Percentiles rank a stretch among this genome's conserved stretches.
Evolutionary conservation across 2,113 vertebrate genomes (phyloP).

Genomic region (Oreamnos americanus): DNA sequence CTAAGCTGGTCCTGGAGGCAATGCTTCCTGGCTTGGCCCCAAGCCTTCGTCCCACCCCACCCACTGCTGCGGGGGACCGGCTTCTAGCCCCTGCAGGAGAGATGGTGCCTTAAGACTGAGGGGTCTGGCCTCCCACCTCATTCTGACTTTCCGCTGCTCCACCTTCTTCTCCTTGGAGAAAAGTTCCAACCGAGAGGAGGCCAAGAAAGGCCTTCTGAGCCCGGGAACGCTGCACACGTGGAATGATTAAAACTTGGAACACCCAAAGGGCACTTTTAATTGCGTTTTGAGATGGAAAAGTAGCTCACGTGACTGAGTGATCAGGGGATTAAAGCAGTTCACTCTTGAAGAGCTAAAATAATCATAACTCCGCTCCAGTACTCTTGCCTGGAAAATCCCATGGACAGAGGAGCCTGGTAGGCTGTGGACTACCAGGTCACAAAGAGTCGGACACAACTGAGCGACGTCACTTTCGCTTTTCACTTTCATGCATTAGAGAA

Average conservation of each 20-base stretch:
- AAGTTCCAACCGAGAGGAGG: not conserved
- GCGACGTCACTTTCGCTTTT: no score
- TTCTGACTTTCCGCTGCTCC: not conserved
- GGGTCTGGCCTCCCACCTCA: not conserved
- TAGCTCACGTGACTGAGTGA: not conserved
- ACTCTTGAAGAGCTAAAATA: not conserved
- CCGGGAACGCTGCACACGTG: not conserved
- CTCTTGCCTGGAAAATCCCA: no score
- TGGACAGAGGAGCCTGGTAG: no score
- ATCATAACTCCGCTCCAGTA: not conserved
- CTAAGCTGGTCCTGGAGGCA: not conserved
- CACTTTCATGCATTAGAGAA: no score
- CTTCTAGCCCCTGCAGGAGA: fast-evolving
- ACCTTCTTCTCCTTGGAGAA: not conserved
- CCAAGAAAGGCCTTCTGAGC: not conserved
- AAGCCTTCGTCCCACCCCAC: fast-evolving
- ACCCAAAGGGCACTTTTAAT: slow-evolving; percentile 60
- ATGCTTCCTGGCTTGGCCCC: not conserved
- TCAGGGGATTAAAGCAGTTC: slow-evolving; percentile 13
- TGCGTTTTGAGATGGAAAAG: slow-evolving; percentile 53
- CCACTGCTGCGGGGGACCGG: fast-evolving
- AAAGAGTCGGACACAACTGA: no score
- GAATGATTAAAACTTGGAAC: slow-evolving; percentile 42
- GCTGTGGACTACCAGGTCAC: no score
- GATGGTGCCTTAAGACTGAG: fast-evolving